Evolutionary conservation across 2,113 vertebrate genomes (phyloP), one percentile per base, ranked within the genome.

Genomic region (Megalops atlanticus): DNA sequence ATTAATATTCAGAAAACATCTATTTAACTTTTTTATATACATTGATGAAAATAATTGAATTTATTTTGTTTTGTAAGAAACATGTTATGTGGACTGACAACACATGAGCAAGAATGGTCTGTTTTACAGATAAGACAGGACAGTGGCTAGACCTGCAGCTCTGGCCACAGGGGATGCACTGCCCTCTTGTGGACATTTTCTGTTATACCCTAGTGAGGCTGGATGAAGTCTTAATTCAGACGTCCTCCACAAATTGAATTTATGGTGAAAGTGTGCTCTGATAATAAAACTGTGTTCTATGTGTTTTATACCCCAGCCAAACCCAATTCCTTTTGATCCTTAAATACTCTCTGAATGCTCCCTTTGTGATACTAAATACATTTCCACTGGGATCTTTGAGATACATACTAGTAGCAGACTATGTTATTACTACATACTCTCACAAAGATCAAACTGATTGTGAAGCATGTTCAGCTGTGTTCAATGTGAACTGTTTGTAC

Each of bases 401-500:
- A 24, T 64, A 64, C n/a, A 27, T 39, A 36, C 41, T 58, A 78
- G 80, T 77, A 43, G 76, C 43, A 4, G 24, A 40, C 54, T 31
- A 70, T 73, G 33, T 75, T 18, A 14, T 74, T 47, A 31, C 58
- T 64, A 31, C 39, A 52, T 81, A 78, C 39, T 78, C 76, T 76
- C 74, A 31, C 54, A 2, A 38, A 47, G 18, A 64, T 49, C 3
- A 24, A 69, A n/a, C 40, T 35, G 38, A 41, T 72, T n/a, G 10
- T 54, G 64, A 77, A 83, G 82, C 84, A 85, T 85, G 84, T 88
- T 74, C 4, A 33, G 84, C 76, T 86, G 86, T 90, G 82, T 84
- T 84, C 77, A n/a, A 47, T 84, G 86, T 88, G 76, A 80, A 85
- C 85, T 79, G 82, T 87, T 80, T 31, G 36, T 81, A 47, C 86